Evolutionary conservation across 2,113 vertebrate species (phyloP), one percentile per base, ranked within the genome.

Genomic region (Anarrhichthys ocellatus): DNA sequence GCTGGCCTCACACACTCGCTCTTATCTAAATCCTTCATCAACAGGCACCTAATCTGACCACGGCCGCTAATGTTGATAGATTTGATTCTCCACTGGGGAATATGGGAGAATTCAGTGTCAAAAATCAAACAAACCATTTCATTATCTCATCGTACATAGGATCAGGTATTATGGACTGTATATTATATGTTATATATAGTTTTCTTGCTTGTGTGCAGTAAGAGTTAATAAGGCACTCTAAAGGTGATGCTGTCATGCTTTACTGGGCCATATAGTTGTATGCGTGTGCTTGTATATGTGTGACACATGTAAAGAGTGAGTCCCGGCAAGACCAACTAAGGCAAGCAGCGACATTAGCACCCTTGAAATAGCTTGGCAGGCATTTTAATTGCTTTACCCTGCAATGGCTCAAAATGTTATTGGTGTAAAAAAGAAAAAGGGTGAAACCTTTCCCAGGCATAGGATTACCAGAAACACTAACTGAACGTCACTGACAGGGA

Each of bases 331-430:
- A 76, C 85, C 88, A 81, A 88, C 90, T 88, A 88, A 82, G 84
- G 90, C 80, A 80, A 69, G 80, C 77, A 63, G 81, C 4, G 71
- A 91, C 90, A 84, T 86, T 91, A 90, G 84, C 90, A 89, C 78
- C 85, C 88, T 87, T 92, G 80, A 93, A 95, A 94, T 95, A 94
- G 92, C 89, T 82, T 74, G 73, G 67, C 74, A 91, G 91, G 93
- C 86, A 95, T 94, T 93, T 94, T 94, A 94, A 95, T 95, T 93
- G 93, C 88, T 85, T 87, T 79, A 75, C 85, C 74, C 93, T 94
- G 92, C 86, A 73, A 83, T 87, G 85, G 62, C 83, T 94, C 90
- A 93, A 89, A 89, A 86, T 76, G 68, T 75, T 87, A 48, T 64
- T 81, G 78, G 59, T 68, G 87, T 50, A 88, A 80, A 85, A 83